phyloP scores from a whole-genome alignment of 1,140 invertebrate genomes.

The Portunus trituberculatus region DNA sequence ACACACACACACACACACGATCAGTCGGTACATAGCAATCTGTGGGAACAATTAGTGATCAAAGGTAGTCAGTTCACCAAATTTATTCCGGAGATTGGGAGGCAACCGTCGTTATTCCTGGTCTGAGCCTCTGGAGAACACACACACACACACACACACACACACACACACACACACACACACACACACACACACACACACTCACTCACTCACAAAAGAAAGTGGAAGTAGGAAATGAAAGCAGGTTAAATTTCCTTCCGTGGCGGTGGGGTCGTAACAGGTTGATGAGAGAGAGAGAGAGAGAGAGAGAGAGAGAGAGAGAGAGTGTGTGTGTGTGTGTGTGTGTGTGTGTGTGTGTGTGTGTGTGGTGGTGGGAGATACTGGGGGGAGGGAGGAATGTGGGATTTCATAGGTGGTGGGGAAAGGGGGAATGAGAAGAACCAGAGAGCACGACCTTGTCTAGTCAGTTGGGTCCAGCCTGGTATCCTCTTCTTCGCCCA shows the following conservation, averaged over 20 bases:
- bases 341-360: neutral
- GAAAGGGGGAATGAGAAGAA: no score
- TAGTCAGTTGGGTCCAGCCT: neutral
- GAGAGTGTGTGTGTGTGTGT: neutral
- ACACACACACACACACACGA: neutral
- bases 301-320: neutral
- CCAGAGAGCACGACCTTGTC: neutral
- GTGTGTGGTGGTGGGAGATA: neutral
- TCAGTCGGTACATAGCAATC: no score
- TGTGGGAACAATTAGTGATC: no score
- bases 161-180: slow-evolving; percentile 20
- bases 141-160: slow-evolving; percentile 29
- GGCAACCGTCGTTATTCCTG: neutral
- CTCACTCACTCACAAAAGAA: slow-evolving; percentile 20
- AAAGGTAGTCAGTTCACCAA: no score
- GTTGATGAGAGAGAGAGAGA: neutral
- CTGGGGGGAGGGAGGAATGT: neutral
- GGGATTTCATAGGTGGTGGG: neutral
- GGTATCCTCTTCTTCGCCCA: no score
- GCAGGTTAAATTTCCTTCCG: neutral
- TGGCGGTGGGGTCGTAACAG: neutral
- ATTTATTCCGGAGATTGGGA: neutral
- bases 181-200: slow-evolving; percentile 20
- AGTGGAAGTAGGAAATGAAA: neutral
- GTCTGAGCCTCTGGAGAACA: neutral